Evolutionary conservation across 2,797 vertebrate species (phyloP).

Genomic region (Ptychadena robeensis): DNA sequence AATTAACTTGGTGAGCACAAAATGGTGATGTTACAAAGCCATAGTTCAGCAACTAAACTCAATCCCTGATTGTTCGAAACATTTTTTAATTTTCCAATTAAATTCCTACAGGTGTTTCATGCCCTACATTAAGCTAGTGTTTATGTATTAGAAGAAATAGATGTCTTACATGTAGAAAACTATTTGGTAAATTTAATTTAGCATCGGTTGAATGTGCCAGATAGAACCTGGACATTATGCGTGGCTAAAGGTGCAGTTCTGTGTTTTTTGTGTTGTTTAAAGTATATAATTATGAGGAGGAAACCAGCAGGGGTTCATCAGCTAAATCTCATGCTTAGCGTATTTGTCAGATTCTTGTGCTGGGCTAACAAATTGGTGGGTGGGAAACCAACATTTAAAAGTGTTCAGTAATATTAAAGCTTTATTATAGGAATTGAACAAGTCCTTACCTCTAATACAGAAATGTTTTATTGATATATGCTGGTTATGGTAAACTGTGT

Average conservation of each 20-base stretch:
- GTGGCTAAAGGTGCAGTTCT: background rate
- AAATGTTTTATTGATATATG: too few relatives aligned
- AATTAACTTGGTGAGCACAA: too few relatives aligned
- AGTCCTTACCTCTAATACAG: too few relatives aligned
- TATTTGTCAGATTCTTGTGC: slow-evolving; percentile 43
- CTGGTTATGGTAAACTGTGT: too few relatives aligned
- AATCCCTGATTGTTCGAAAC: too few relatives aligned
- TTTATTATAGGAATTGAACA: too few relatives aligned
- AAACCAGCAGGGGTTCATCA: slow-evolving; percentile 56
- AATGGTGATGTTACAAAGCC: too few relatives aligned
- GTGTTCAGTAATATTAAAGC: too few relatives aligned
- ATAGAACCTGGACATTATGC: background rate
- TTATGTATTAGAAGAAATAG: background rate
- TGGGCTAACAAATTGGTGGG: slow-evolving; percentile 34
- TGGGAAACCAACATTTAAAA: background rate
- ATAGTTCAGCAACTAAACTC: too few relatives aligned
- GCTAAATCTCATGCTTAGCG: slow-evolving; percentile 57
- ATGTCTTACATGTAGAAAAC: background rate
- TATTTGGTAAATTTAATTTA: background rate
- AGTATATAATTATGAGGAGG: slow-evolving; percentile 4
- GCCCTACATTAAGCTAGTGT: background rate
- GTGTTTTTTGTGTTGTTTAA: background rate
- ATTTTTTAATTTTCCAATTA: background rate
- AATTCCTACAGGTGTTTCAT: background rate
- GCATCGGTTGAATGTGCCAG: background rate